Evolutionary conservation across 2,888 invertebrate genomes (phyloP).

Genomic region (Mesochorus sp.): DNA sequence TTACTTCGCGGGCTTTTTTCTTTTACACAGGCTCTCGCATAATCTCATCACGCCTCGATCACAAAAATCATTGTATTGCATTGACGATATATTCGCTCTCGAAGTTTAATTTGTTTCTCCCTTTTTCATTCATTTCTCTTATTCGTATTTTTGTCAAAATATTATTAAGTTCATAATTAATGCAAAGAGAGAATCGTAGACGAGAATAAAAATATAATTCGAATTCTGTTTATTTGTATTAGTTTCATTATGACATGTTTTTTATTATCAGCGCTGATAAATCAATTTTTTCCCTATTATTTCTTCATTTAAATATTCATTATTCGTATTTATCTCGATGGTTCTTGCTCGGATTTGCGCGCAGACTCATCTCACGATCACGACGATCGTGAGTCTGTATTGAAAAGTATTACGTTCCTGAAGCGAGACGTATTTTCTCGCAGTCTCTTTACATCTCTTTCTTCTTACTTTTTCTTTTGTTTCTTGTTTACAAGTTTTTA

Average conservation of each 20-base stretch:
- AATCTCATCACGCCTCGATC: slow-evolving; percentile 65
- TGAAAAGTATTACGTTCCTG: neutral
- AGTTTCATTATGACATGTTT: no score
- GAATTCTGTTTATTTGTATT: no score
- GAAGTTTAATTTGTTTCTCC: slow-evolving; percentile 56
- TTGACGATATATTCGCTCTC: slow-evolving; percentile 68
- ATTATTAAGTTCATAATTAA: neutral
- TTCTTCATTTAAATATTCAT: neutral
- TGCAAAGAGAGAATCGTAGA: neutral
- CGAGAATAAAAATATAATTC: no score
- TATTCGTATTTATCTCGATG: neutral
- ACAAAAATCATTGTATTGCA: slow-evolving; percentile 72
- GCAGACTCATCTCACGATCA: neutral
- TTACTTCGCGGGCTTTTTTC: slow-evolving; percentile 58
- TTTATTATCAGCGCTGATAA: no score
- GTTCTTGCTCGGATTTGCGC: neutral
- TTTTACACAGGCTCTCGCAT: slow-evolving; percentile 28
- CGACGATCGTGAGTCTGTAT: neutral
- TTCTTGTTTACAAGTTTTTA: no score
- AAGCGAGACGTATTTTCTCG: neutral
- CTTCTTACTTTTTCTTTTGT: no score
- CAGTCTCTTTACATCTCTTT: no score
- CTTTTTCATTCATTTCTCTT: neutral
- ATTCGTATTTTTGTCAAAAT: neutral
- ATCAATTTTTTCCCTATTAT: neutral